Conservation (phyloP, 1,140 invertebrate species). For the Drosophila trapezifrons region DNA sequence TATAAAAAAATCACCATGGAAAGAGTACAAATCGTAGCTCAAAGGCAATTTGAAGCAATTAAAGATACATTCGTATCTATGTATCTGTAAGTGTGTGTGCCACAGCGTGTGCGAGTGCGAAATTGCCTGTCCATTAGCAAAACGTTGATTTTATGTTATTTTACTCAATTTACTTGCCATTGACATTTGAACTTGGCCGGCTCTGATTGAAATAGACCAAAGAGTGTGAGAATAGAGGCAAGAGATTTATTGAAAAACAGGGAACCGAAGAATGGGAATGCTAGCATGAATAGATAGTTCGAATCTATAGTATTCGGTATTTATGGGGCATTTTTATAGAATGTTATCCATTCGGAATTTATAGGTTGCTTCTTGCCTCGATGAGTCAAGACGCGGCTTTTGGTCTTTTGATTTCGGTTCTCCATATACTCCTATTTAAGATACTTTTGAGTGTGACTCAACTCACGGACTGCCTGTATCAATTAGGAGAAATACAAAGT, state of each 20-base stretch:
- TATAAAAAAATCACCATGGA: not conserved
- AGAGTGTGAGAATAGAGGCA: conserved; percentile 27
- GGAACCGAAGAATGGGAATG: conserved; percentile 15
- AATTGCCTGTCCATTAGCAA: conserved; percentile 70
- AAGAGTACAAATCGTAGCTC: conserved; percentile 37
- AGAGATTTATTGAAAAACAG: conserved; percentile 53
- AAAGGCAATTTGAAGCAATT: conserved; percentile 64
- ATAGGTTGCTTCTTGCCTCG: conserved; percentile 18
- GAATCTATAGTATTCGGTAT: conserved; percentile 19
- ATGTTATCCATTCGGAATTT: conserved; percentile 27
- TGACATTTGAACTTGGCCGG: conserved; percentile 76
- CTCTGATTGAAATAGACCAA: conserved; percentile 61
- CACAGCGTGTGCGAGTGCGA: conserved; percentile 38
- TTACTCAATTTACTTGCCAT: conserved; percentile 74
- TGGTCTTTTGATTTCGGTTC: conserved; percentile 22
- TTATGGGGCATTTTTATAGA: conserved; percentile 14
- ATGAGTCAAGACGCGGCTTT: conserved; percentile 40
- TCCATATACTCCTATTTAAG: not conserved
- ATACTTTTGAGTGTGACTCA: conserved; percentile 26
- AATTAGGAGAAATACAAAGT: conserved; percentile 31
- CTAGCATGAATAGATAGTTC: conserved; percentile 36
- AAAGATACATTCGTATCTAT: conserved; percentile 60
- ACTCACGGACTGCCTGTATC: conserved; percentile 30
- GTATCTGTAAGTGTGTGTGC: conserved; percentile 10
- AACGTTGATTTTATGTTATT: conserved; percentile 50